These are phyloP conservation scores for Eremobia ochroleuca DNA, from an alignment of 2,888 invertebrate species.

Conservation along the genomic window DNA sequence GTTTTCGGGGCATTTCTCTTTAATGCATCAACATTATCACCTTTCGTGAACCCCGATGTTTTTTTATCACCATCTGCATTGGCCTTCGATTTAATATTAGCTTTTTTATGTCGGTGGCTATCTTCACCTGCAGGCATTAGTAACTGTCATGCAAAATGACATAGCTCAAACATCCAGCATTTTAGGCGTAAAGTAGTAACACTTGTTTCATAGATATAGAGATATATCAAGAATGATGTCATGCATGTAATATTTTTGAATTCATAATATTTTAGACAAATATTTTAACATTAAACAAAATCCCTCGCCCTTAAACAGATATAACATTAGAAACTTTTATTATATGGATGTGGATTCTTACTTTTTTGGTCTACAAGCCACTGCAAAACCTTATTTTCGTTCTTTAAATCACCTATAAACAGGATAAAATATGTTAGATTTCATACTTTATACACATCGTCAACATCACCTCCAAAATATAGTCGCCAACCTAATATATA, in stretches of 20 bases:
- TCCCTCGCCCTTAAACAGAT: slow-evolving; percentile 63
- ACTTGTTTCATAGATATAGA: slow-evolving; percentile 72
- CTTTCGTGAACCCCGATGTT: slow-evolving; percentile 80
- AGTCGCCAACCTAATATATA: slow-evolving; percentile 17
- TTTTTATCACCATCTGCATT: slow-evolving; percentile 89
- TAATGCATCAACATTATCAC: slow-evolving; percentile 71
- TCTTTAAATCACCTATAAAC: slow-evolving; percentile 97
- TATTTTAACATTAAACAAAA: slow-evolving; percentile 67
- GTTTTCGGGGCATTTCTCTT: slow-evolving; percentile 70
- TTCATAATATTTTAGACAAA: slow-evolving; percentile 70
- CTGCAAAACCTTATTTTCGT: slow-evolving; percentile 98
- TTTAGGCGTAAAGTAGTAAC: slow-evolving; percentile 85
- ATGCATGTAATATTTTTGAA: slow-evolving; percentile 86
- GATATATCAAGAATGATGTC: slow-evolving; percentile 88
- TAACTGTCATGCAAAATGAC: slow-evolving; percentile 92
- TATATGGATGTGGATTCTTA: slow-evolving; percentile 94
- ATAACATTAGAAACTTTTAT: slow-evolving; percentile 76
- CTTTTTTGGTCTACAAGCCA: slow-evolving; percentile 99
- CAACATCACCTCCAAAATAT: slow-evolving; percentile 15
- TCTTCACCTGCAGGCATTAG: slow-evolving; percentile 92
- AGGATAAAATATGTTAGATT: slow-evolving; percentile 78
- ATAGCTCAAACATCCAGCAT: slow-evolving; percentile 91
- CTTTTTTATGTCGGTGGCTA: slow-evolving; percentile 88
- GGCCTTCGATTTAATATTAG: slow-evolving; percentile 88
- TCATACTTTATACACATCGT: slow-evolving; percentile 33